Percentiles rank a stretch among this genome's conserved stretches.
Conservation (phyloP, 1,140 invertebrate genomes). For the Brachionus sp. region DNA sequence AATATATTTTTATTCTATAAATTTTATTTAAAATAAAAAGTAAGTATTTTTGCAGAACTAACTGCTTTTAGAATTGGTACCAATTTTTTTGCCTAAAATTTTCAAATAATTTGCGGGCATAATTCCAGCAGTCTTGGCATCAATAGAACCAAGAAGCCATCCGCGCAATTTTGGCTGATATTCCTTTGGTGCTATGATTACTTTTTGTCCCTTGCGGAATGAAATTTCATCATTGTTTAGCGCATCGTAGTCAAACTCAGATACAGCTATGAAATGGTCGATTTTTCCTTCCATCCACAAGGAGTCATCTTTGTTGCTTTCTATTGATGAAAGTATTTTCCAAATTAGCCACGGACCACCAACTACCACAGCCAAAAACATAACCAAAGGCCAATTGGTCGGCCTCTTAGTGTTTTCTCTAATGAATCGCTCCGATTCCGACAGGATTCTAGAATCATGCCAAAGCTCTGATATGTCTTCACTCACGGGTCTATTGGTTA, state of each 20-base stretch:
- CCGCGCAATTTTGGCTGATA: slow-evolving; percentile 67
- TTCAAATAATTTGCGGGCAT: slow-evolving; percentile 77
- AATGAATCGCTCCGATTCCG: slow-evolving; percentile 42
- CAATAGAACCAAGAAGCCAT: slow-evolving; percentile 62
- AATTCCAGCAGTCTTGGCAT: slow-evolving; percentile 69
- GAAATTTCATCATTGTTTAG: slow-evolving; percentile 71
- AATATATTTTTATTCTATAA: neutral
- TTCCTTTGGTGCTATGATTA: slow-evolving; percentile 74
- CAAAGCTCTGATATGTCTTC: slow-evolving; percentile 42
- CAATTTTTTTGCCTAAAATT: slow-evolving; percentile 53
- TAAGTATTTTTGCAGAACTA: neutral
- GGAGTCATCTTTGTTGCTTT: slow-evolving; percentile 61
- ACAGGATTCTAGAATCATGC: slow-evolving; percentile 45
- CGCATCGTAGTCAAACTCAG: slow-evolving; percentile 73
- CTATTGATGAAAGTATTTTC: slow-evolving; percentile 70
- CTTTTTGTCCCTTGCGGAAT: slow-evolving; percentile 70
- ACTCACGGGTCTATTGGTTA: slow-evolving; percentile 46
- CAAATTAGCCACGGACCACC: slow-evolving; percentile 86
- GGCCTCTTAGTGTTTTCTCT: slow-evolving; percentile 44
- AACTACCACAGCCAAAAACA: slow-evolving; percentile 80
- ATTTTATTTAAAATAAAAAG: neutral
- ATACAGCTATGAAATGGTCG: slow-evolving; percentile 69
- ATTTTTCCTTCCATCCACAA: slow-evolving; percentile 67
- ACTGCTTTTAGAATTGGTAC: neutral
- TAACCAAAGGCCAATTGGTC: slow-evolving; percentile 64